A percentile compares a stretch with the other conserved stretches of the same genome.
Evolutionary conservation across 2,797 vertebrate species (phyloP).

Genomic region (Rhinichthys osculus): DNA sequence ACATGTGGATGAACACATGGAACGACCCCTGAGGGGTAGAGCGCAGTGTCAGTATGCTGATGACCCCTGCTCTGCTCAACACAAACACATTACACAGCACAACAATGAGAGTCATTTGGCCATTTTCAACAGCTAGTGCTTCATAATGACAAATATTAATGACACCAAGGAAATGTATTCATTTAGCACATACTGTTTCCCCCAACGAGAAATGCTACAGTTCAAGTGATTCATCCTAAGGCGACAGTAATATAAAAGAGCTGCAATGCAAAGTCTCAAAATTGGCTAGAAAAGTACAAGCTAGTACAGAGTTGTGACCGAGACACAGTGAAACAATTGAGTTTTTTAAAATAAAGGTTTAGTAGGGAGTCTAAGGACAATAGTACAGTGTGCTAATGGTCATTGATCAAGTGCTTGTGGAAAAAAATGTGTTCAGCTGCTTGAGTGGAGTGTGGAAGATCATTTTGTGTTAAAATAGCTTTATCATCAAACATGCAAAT

Average conservation of each 20-base stretch:
- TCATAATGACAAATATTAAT: slow-evolving; percentile 32
- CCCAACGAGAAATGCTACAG: not conserved
- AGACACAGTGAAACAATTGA: not conserved
- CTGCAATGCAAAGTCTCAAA: not conserved
- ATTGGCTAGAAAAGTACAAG: slow-evolving; percentile 4
- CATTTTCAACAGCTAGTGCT: slow-evolving; percentile 19
- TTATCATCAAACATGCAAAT: not conserved
- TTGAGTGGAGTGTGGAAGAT: not conserved
- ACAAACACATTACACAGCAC: slow-evolving; percentile 47
- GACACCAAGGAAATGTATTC: slow-evolving; percentile 8
- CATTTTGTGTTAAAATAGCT: not conserved
- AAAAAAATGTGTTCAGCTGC: not conserved
- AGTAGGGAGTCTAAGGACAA: too few species aligned
- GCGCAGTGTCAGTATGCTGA: slow-evolving; percentile 39
- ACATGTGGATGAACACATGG: slow-evolving; percentile 52
- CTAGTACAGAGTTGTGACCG: not conserved
- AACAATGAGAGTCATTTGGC: slow-evolving; percentile 38
- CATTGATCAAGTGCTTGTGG: not conserved
- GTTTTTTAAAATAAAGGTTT: not conserved
- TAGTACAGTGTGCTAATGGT: not conserved
- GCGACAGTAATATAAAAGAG: slow-evolving; percentile 5
- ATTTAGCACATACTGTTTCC: slow-evolving; percentile 21
- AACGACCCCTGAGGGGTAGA: slow-evolving; percentile 51
- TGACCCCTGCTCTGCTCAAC: slow-evolving; percentile 52
- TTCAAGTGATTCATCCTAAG: slow-evolving; percentile 18